Conservation (phyloP, 2,113 vertebrate species). For the rat (Rattus norvegicus) region GRCr8 NC_086023.1:138891501-138892000, state of each 20-base stretch:
- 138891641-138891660: conserved; percentile 58
- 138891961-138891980: background rate
- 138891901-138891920: background rate
- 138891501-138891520: conserved; percentile 81
- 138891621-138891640: conserved; percentile 41
- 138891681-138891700: background rate
- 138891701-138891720: background rate
- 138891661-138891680: conserved; percentile 62
- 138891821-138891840: background rate
- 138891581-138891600: conserved; percentile 42
- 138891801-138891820: background rate
- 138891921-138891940: background rate
- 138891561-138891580: conserved; percentile 4
- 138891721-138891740: background rate
- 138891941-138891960: background rate
- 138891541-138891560: conserved; percentile 78
- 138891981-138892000: background rate
- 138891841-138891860: background rate
- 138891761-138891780: background rate
- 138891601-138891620: background rate
- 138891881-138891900: background rate
- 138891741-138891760: conserved; percentile 19
- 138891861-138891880: background rate
- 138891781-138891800: background rate
- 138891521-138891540: conserved; percentile 71